A percentile compares a stretch with the other conserved stretches of the same genome.
Evolutionary conservation across 2,888 invertebrate species (phyloP).

Genomic region (Caenorhabditis sinica): DNA sequence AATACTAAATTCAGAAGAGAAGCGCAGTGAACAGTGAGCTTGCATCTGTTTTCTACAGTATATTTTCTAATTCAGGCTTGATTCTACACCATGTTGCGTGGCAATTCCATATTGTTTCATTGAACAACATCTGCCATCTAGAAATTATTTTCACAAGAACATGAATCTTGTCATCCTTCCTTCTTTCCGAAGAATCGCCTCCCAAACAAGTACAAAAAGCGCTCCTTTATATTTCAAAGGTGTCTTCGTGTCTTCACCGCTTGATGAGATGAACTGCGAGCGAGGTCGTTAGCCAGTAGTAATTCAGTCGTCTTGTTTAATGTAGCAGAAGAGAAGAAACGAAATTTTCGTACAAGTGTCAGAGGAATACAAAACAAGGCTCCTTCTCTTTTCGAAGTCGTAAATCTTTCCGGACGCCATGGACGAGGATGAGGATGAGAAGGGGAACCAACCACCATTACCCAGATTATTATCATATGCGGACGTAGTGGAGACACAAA

Average conservation of each 20-base stretch:
- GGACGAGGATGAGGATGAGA: slow-evolving; percentile 28
- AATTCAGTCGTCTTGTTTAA: slow-evolving; percentile 36
- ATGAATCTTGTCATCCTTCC: too few relatives aligned
- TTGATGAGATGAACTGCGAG: slow-evolving; percentile 34
- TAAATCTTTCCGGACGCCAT: slow-evolving; percentile 62
- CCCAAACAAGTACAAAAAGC: too few relatives aligned
- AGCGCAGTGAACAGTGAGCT: too few relatives aligned
- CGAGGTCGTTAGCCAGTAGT: slow-evolving; percentile 17
- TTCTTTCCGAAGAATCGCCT: too few relatives aligned
- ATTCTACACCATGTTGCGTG: too few relatives aligned
- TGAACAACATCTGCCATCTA: too few relatives aligned
- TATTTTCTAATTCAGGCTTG: too few relatives aligned
- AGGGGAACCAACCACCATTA: slow-evolving; percentile 22
- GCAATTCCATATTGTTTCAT: too few relatives aligned
- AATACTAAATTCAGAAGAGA: too few relatives aligned
- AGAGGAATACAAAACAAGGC: slow-evolving; percentile 41
- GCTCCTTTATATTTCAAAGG: neutral
- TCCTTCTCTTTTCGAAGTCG: slow-evolving; percentile 23
- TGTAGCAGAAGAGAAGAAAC: slow-evolving; percentile 39
- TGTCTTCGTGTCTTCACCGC: slow-evolving; percentile 6
- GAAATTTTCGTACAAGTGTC: slow-evolving; percentile 59
- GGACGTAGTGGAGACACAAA: slow-evolving; percentile 18
- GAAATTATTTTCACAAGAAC: too few relatives aligned
- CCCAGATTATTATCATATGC: slow-evolving; percentile 65
- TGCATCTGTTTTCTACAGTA: too few relatives aligned